Evolutionary conservation across 2,888 invertebrate species (phyloP).

Genomic region (Tipula unca): DNA sequence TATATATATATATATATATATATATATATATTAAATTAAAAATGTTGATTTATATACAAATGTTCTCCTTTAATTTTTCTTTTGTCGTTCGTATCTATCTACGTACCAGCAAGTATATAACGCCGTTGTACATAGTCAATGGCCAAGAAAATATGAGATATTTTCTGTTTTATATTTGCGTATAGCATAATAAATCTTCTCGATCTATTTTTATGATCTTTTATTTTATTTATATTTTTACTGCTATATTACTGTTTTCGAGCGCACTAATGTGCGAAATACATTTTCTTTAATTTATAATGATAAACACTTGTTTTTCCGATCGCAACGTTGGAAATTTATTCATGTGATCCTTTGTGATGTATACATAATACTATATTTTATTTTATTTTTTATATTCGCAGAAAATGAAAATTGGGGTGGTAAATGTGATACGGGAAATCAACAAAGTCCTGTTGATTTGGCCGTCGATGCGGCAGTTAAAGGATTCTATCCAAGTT

Average conservation of each 20-base stretch:
- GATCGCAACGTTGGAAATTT: not conserved
- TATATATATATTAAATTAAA: not conserved
- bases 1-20: too few relatives aligned
- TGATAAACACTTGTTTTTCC: not conserved
- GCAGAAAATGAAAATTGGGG: conserved; percentile 47
- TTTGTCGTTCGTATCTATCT: not conserved
- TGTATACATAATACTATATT: not conserved
- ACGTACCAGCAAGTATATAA: too few relatives aligned
- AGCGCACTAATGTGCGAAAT: not conserved
- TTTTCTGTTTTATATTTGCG: not conserved
- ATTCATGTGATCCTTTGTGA: not conserved
- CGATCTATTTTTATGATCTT: conserved; percentile 14
- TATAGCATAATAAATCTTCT: not conserved
- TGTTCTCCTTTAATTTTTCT: not conserved
- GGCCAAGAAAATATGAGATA: conserved; percentile 25
- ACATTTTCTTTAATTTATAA: not conserved
- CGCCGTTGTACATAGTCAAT: conserved; percentile 26
- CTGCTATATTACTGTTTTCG: not conserved
- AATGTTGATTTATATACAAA: not conserved
- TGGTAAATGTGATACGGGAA: conserved; percentile 53
- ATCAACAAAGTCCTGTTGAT: conserved; percentile 69
- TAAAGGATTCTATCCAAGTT: conserved; percentile 37
- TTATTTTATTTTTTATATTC: not conserved
- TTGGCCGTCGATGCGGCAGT: conserved; percentile 49
- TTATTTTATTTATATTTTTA: not conserved